Evolutionary conservation across 2,888 invertebrate genomes (phyloP), one percentile per base, ranked within the genome.

Genomic region (Habrosyne pyritoides): DNA sequence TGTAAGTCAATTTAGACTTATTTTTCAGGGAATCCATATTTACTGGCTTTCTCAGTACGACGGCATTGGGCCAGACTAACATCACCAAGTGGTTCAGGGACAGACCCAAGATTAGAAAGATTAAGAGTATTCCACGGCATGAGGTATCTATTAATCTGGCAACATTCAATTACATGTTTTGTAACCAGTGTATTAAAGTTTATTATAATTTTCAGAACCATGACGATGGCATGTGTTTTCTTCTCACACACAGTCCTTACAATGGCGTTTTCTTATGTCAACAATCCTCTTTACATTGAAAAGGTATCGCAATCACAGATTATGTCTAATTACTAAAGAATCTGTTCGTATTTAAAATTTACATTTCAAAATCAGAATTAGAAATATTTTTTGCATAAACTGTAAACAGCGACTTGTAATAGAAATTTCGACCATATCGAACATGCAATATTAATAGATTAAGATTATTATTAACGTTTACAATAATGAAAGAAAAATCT

Each of bases 191-290:
- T 24, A 22, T 12, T 21, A 21, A n/a, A n/a, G n/a, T n/a, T n/a
- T n/a, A 1, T 21, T 36, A 24, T 52, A 8, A 2, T 54, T 87
- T 88, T 55, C 81, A 92, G 91, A 57, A 73, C 89, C 0, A 76
- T 91, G 71, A 90, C 91, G 0, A 89, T 92, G 84, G 54, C 84
- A 1, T 86, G 89, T 65, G 89, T 92, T 0, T 75, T 91, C 28
- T 91, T 92, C 67, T 91, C 91, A 0, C 92, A 92, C 64, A 79
- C 84, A 0, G 78, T 79, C 0, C 77, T 91, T 0, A 56, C 84
- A 0, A 80, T 87, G 71, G 76, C 84, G 0, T 66, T 57, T 26
- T 68, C 81, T 0, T 91, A 84, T 57, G 70, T 88, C 0, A 71
- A 77, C 0, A 91, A 92, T 59, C 91, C 92, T 0, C 60, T 81